These are phyloP conservation scores for Ectropis crepuscularia DNA, from an alignment of 2,888 invertebrate species.

Conservation along the genomic window DNA sequence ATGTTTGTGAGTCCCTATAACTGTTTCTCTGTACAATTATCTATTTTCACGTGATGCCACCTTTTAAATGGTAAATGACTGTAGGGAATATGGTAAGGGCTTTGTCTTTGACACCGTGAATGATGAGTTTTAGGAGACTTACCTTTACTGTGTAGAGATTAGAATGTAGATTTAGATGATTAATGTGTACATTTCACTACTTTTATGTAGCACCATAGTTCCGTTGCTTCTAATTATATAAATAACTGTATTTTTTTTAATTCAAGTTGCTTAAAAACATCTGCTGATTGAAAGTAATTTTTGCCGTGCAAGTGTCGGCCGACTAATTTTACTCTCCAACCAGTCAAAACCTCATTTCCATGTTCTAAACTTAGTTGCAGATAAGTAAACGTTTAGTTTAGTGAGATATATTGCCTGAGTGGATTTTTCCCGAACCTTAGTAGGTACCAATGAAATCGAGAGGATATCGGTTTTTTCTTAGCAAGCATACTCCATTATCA, in stretches of 20 bases:
- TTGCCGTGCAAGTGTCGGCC: too few relatives aligned
- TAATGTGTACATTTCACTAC: slow-evolving; percentile 6
- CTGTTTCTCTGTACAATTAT: neutral
- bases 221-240: too few relatives aligned
- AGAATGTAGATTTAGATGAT: slow-evolving; percentile 32
- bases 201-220: neutral
- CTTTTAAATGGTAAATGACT: slow-evolving; percentile 63
- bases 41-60: slow-evolving; percentile 40
- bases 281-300: too few relatives aligned
- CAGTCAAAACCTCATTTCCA: too few relatives aligned
- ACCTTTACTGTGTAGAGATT: slow-evolving; percentile 39
- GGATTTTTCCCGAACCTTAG: too few relatives aligned
- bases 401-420: too few relatives aligned
- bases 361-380: too few relatives aligned
- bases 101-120: slow-evolving; percentile 60
- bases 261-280: neutral
- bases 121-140: slow-evolving; percentile 49
- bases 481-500: too few relatives aligned
- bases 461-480: too few relatives aligned
- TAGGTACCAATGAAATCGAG: too few relatives aligned
- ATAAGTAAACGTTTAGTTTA: too few relatives aligned
- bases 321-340: too few relatives aligned
- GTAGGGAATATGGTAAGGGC: slow-evolving; percentile 47
- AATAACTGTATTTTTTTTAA: neutral
- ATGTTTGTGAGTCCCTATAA: neutral